Base-by-base conservation (phyloP, 2,113 vertebrate species). In the Strigops habroptila region DNA sequence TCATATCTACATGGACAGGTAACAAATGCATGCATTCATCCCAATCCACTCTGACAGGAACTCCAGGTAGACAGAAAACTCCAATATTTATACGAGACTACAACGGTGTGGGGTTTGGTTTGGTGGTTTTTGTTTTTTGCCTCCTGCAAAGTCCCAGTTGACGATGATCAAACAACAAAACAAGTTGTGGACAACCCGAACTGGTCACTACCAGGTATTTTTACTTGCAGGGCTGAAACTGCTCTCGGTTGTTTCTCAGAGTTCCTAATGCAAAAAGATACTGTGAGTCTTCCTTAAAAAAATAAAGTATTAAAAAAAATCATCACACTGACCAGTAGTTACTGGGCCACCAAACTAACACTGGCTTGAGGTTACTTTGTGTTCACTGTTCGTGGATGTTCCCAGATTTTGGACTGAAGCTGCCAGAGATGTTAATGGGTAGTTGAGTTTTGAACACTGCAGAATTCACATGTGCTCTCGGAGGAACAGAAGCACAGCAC, bases 251-350 rank as follows among this genome's bases (percentile, higher is more conserved):
- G 85, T 93, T 90, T 51, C 43, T 88, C 95, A 97, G 95, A 97
- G 97, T 96, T 96, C 92, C 83, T 93, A 97, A 97, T 96, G 97
- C 95, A 96, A 96, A 97, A 97, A 96, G 94, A 96, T 93, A 82
- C 81, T 33, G 81, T 92, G 86, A 83, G 96, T 96, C 95, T 91
- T 96, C 94, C 91, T 97, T 96, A 93, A 84, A 97, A 97, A 96
- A 95, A 95, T 88, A 91, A 95, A 93, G 85, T 79, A 93, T 22
- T 76, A 94, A 91, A 93, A 94, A 91, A 81, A 91, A 68, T 23
- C 83, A 96, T 95, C 92, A 95, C 49, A 51, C 77, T 91, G 94
- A 96, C 94, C 97, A 94, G 96, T 82, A 91, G 91, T 71, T 91
- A 88, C 94, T 73, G 91, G 92, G 97, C 83, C 46, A 94, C 78